Percentiles rank a stretch among this genome's conserved stretches.
phyloP scores from a whole-genome alignment of 2,113 vertebrate species.

The Vidua macroura region DNA sequence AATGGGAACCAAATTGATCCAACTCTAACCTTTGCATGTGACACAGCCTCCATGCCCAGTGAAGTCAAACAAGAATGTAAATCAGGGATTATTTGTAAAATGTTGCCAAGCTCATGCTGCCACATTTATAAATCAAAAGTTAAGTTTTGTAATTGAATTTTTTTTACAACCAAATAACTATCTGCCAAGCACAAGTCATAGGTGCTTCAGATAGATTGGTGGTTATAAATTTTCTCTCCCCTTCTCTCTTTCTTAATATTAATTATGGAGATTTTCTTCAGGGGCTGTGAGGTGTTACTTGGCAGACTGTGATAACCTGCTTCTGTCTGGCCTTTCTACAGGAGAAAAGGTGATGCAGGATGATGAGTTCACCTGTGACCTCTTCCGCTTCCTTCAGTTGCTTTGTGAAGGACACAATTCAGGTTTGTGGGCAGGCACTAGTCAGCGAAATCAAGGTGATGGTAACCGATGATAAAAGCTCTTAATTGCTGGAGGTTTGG shows the following conservation, averaged over 20 bases:
- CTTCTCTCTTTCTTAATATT: constrained; percentile 2
- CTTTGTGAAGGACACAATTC: constrained; percentile 96
- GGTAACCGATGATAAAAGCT: neutral
- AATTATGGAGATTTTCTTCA: neutral
- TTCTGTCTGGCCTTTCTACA: constrained; percentile 70
- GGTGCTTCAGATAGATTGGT: constrained; percentile 69
- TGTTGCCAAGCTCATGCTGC: constrained; percentile 76
- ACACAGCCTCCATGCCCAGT: neutral
- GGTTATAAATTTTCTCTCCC: constrained; percentile 22
- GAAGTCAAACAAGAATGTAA: neutral
- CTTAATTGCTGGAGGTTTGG: neutral
- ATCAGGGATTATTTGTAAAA: constrained; percentile 54
- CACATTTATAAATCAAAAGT: constrained; percentile 39
- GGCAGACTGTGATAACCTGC: constrained; percentile 5
- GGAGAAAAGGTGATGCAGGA: constrained; percentile 97
- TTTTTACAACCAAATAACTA: constrained; percentile 28
- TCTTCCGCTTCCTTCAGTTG: constrained; percentile 95
- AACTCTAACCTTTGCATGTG: neutral
- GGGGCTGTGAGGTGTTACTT: neutral
- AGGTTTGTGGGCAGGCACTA: constrained; percentile 75
- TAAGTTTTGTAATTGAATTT: neutral
- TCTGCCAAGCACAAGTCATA: constrained; percentile 66
- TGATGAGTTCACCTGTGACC: constrained; percentile 95
- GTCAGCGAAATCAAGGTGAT: neutral
- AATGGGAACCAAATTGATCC: neutral